Evolutionary conservation across 1,140 invertebrate species (phyloP), one percentile per base, ranked within the genome.

Genomic region (Trichoplusia ni): DNA sequence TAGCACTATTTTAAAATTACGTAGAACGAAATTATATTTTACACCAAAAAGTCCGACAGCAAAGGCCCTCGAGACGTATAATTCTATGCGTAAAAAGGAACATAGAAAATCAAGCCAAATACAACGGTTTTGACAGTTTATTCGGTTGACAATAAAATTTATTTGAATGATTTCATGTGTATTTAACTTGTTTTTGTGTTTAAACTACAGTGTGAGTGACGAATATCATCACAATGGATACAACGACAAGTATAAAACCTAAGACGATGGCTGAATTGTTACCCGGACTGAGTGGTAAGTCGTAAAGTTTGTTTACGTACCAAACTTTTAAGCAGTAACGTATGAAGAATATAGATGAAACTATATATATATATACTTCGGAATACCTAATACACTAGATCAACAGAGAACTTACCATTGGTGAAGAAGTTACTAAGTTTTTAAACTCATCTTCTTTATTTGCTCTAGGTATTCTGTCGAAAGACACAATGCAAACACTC

Each of bases 261-360:
- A 86, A 73, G 59, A 72, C 79, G 1, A 65, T 88, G 56, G 69
- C 77, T 8, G 83, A 88, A 62, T 63, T 88, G 29, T 38, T 88
- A 19, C 82, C 82, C 25, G 73, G 56, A 21, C 61, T 85, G 9
- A 71, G 67, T 37, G 75, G 82, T 86, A 68, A 42, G 67, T 59
- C 23, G 1, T 1, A 16, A 23, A 11, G 1, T 40, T 56, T 13
- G 13, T 21, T 27, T 42, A 31, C 23, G 44, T 23, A 1, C 38
- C 1, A 14, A 42, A 40, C 21, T 21, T 21, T 46, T 29, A 8
- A 2, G 1, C 9, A 16, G 29, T 9, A 16, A n/a, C n/a, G n/a
- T n/a, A n/a, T n/a, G n/a, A n/a, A n/a, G n/a, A n/a, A n/a, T n/a
- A n/a, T n/a, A n/a, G n/a, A n/a, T n/a, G n/a, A n/a, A n/a, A n/a